A percentile compares a stretch with the other conserved stretches of the same genome.
phyloP scores from a whole-genome alignment of 2,888 invertebrate species.

The Phasia obesa region DNA sequence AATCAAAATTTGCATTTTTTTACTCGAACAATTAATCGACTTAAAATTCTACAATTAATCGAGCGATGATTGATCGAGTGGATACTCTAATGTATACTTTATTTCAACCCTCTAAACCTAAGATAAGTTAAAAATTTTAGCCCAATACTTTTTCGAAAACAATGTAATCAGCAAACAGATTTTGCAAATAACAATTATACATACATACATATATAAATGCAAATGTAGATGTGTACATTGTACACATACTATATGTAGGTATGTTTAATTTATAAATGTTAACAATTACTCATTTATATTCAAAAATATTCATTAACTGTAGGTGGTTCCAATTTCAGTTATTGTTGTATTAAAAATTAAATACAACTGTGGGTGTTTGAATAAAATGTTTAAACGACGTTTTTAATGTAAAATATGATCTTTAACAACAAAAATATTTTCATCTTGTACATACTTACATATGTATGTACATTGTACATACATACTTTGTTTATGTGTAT shows the following conservation, averaged over 20 bases:
- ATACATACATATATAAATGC: not conserved
- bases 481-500: not conserved
- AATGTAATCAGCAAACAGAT: no score
- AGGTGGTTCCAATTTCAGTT: not conserved
- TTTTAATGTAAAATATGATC: not conserved
- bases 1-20: no score
- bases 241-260: not conserved
- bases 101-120: no score
- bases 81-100: no score
- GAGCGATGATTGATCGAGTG: no score
- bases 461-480: no score
- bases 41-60: no score
- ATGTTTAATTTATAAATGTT: not conserved
- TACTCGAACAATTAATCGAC: no score
- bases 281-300: conserved; percentile 18
- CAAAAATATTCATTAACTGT: not conserved
- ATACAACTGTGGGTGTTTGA: conserved; percentile 25
- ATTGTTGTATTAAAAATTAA: not conserved
- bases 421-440: not conserved
- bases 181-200: not conserved
- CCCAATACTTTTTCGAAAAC: no score
- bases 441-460: not conserved
- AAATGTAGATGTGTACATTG: not conserved
- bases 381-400: not conserved
- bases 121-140: no score